Percentiles rank a stretch among this genome's conserved stretches.
Conservation (phyloP, 2,797 vertebrate genomes). For the Linurgus olivaceus region DNA sequence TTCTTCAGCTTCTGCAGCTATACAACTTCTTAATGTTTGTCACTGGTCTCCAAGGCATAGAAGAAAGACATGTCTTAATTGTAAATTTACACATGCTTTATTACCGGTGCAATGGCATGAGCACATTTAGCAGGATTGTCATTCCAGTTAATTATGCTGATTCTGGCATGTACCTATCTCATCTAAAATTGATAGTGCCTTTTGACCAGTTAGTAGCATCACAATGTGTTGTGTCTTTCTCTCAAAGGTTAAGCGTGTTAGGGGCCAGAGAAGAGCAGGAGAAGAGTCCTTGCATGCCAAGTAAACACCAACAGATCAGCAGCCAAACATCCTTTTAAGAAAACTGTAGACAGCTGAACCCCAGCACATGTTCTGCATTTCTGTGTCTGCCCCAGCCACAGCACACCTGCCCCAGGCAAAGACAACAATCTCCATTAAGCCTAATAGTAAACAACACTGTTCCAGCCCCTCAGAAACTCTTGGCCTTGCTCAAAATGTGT, state of each 20-base stretch:
- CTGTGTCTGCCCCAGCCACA: neutral
- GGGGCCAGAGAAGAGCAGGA: neutral
- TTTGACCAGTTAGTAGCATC: constrained; percentile 32
- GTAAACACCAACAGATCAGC: neutral
- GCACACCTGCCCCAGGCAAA: constrained; percentile 50
- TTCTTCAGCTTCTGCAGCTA: constrained; percentile 47
- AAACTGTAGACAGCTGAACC: neutral
- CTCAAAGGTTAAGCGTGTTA: constrained; percentile 19
- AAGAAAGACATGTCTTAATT: constrained; percentile 71
- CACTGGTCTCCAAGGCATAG: constrained; percentile 57
- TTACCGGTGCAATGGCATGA: constrained; percentile 60
- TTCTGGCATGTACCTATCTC: constrained; percentile 67
- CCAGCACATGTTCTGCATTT: constrained; percentile 45
- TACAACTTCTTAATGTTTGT: constrained; percentile 65
- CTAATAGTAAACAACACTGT: neutral
- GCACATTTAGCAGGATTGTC: constrained; percentile 67
- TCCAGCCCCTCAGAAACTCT: neutral
- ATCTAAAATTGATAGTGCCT: constrained; percentile 55
- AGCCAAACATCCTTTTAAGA: neutral
- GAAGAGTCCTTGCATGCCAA: neutral
- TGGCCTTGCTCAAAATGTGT: neutral
- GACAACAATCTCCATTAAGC: constrained; percentile 1
- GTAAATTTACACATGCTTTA: constrained; percentile 71
- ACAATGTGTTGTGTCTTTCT: constrained; percentile 29
- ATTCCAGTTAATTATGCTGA: constrained; percentile 69